phyloP scores from a whole-genome alignment of 2,797 vertebrate genomes.

The Anas flavirostris region DNA sequence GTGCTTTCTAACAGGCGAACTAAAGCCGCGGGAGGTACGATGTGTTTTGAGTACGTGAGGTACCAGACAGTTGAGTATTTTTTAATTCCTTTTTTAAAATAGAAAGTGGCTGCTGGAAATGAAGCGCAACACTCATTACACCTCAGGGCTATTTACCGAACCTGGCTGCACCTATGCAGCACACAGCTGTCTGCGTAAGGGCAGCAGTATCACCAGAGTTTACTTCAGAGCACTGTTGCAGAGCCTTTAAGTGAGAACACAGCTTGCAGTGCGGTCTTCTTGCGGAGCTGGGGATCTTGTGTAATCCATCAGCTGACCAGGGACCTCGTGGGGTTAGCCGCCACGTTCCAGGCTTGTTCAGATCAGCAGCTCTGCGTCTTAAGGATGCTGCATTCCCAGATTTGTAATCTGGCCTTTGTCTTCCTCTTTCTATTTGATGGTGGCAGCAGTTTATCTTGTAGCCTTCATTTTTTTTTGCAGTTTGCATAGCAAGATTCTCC shows the following conservation, averaged over 20 bases:
- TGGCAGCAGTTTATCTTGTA: not conserved
- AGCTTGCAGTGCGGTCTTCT: not conserved
- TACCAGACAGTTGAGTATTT: constrained; percentile 32
- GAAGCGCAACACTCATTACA: constrained; percentile 20
- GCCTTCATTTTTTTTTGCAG: not conserved
- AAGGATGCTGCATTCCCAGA: constrained; percentile 7
- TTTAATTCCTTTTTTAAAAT: constrained; percentile 20
- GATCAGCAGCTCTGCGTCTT: not conserved
- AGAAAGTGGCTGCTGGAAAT: constrained; percentile 10
- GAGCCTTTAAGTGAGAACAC: not conserved
- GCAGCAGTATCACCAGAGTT: not conserved
- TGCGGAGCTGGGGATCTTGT: not conserved
- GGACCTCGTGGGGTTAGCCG: not conserved
- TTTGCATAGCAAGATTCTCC: not conserved
- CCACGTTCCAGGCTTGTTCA: not conserved
- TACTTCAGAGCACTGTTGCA: not conserved
- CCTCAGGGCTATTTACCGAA: constrained; percentile 52
- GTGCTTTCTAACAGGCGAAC: constrained; percentile 5
- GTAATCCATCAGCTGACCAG: not conserved
- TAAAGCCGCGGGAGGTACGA: constrained; percentile 8
- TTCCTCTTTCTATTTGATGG: not conserved
- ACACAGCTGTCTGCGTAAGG: not conserved
- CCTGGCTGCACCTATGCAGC: not conserved
- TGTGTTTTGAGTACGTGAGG: constrained; percentile 9
- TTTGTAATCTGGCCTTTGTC: not conserved